A percentile compares a stretch with the other conserved stretches of the same genome.
phyloP scores from a whole-genome alignment of 1,140 invertebrate species.

The Heliconius eleuchia region DNA sequence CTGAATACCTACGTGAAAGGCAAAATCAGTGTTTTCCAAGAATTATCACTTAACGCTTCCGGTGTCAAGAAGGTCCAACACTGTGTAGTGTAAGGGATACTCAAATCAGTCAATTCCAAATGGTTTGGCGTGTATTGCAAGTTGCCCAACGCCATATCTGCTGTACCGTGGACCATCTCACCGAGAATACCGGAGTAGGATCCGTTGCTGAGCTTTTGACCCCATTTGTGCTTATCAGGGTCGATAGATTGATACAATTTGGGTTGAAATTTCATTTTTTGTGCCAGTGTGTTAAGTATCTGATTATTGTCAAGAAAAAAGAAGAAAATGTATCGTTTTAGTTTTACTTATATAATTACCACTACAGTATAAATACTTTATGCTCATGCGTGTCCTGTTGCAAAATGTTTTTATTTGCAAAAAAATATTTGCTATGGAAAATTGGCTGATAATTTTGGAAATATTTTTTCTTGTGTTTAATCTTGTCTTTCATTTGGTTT shows the following conservation, averaged over 20 bases:
- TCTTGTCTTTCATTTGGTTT: too few species aligned
- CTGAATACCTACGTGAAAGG: conserved; percentile 85
- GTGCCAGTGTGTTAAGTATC: conserved; percentile 85
- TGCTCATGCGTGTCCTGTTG: too few species aligned
- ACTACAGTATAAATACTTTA: too few species aligned
- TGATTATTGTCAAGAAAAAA: conserved; percentile 56
- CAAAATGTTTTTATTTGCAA: too few species aligned
- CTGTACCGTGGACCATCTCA: conserved; percentile 85
- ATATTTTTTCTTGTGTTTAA: too few species aligned
- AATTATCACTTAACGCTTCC: conserved; percentile 88
- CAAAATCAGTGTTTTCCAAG: conserved; percentile 90
- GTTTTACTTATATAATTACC: too few species aligned
- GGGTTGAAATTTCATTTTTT: conserved; percentile 86
- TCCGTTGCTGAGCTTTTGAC: conserved; percentile 82
- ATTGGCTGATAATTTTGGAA: too few species aligned
- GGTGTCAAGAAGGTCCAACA: conserved; percentile 92
- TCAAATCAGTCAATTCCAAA: conserved; percentile 87
- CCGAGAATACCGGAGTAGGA: conserved; percentile 86
- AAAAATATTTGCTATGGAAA: too few species aligned
- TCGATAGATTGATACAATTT: conserved; percentile 84
- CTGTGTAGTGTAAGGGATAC: conserved; percentile 89
- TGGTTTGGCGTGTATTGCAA: conserved; percentile 88
- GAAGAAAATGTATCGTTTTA: too few species aligned
- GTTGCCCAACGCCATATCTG: conserved; percentile 89
- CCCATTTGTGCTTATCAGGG: conserved; percentile 85